phyloP scores from a whole-genome alignment of 1,140 invertebrate species.

The Drosophila virilis region DNA sequence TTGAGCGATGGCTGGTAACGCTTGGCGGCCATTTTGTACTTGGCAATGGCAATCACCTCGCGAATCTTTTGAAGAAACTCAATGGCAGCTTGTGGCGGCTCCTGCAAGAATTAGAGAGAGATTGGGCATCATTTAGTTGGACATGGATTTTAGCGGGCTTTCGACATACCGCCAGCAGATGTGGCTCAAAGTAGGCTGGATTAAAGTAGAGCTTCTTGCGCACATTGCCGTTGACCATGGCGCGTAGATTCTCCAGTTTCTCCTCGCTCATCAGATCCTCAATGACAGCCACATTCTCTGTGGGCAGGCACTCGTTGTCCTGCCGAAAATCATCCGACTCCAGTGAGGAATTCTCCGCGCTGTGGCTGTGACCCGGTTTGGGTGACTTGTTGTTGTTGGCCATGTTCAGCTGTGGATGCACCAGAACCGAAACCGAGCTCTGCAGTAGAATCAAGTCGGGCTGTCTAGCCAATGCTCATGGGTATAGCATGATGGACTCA shows the following conservation, averaged over 20 bases:
- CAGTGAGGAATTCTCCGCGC: slow-evolving; percentile 30
- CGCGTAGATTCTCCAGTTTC: slow-evolving; percentile 86
- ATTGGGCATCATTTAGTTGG: neutral
- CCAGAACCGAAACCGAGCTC: slow-evolving; percentile 87
- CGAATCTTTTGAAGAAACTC: slow-evolving; percentile 94
- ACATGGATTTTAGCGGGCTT: neutral
- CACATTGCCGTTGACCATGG: slow-evolving; percentile 87
- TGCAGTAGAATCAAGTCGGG: slow-evolving; percentile 74
- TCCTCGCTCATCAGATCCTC: slow-evolving; percentile 90
- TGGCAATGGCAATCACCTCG: slow-evolving; percentile 94
- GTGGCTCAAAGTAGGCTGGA: slow-evolving; percentile 94
- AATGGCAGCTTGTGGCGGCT: slow-evolving; percentile 92
- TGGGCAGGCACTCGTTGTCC: slow-evolving; percentile 88
- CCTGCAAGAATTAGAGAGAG: slow-evolving; percentile 85
- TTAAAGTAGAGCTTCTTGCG: slow-evolving; percentile 94
- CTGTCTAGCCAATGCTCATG: neutral
- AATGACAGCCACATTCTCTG: slow-evolving; percentile 92
- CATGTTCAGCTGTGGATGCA: slow-evolving; percentile 86
- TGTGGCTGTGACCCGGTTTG: slow-evolving; percentile 24
- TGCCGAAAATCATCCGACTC: slow-evolving; percentile 70
- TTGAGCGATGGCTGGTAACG: slow-evolving; percentile 91
- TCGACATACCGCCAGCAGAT: slow-evolving; percentile 89
- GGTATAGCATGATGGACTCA: neutral
- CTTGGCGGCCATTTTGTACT: slow-evolving; percentile 93
- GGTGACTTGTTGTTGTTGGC: slow-evolving; percentile 48